These are phyloP conservation scores for Pseudomyrmex dendroicus DNA, from an alignment of 1,140 invertebrate species.

Conservation along the genomic window DNA sequence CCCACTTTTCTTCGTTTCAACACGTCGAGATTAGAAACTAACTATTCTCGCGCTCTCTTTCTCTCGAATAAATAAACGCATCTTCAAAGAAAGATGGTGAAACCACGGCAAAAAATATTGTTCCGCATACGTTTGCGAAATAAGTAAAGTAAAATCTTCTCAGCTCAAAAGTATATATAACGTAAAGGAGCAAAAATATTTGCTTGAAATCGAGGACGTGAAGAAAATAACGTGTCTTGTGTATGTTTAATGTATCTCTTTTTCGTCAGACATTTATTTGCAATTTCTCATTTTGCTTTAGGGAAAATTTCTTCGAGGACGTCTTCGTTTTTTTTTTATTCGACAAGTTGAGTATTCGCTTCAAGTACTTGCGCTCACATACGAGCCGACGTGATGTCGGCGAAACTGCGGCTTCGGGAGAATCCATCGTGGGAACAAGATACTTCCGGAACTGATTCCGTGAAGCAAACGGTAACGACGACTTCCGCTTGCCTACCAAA, in stretches of 20 bases:
- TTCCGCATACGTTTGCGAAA: background rate
- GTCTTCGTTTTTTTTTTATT: too few relatives aligned
- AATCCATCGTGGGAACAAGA: constrained; percentile 75
- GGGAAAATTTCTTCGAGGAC: too few relatives aligned
- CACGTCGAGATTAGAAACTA: constrained; percentile 10
- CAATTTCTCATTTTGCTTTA: background rate
- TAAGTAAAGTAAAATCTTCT: background rate
- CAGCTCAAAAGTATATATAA: background rate
- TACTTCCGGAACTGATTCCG: constrained; percentile 74
- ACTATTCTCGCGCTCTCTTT: background rate
- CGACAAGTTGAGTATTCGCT: too few relatives aligned
- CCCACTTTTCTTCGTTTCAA: background rate
- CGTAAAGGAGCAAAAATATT: background rate
- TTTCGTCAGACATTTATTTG: background rate
- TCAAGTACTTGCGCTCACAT: background rate
- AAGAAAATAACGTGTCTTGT: background rate
- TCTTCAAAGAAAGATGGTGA: background rate
- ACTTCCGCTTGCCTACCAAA: constrained; percentile 71
- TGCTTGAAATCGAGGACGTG: background rate
- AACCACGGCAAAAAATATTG: constrained; percentile 32
- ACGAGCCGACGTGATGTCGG: constrained; percentile 22
- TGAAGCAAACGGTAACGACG: constrained; percentile 75
- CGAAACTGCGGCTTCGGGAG: constrained; percentile 36
- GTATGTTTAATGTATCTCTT: background rate
- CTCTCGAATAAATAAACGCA: constrained; percentile 34